Base-by-base conservation (phyloP, 2,888 invertebrate species). In the Gasteruption jaculator region DNA sequence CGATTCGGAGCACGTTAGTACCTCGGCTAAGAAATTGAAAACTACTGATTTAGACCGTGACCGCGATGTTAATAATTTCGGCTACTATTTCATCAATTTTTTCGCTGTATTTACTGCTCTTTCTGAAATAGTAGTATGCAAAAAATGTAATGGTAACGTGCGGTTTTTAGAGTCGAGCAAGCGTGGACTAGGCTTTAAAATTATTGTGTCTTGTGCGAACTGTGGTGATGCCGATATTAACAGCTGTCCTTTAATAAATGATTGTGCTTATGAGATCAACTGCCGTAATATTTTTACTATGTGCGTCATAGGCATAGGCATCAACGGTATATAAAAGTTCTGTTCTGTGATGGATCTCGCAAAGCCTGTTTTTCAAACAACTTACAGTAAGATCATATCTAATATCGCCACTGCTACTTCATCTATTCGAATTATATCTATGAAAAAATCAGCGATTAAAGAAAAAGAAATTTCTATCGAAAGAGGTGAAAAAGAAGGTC, bases 271-370 rank as follows among this genome's bases (percentile, higher is more conserved):
- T 3, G 22, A 8, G 27, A 36, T 46, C 14, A 46, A 43, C 20
- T 18, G 14, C 19, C 34, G 46, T 20, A 21, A 39, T 18, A 40
- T 22, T 35, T 25, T 43, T n/a, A 37, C 43, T 22, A 43, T 46
- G 43, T 30, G 43, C 8, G 16, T 46, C 16, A 18, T 46, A 19
- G 46, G 46, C 12, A 33, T 46, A 21, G 43, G 46, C 35, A 32
- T 41, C 6, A 31, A 36, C 15, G 45, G 45, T 16, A 40, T 45
- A 12, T 35, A 39, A 33, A 35, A 26, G 19, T 43, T 43, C 24
- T 43, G 43, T 21, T 38, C 36, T 14, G 15, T 43, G 14, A 46
- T 46, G 46, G 40, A 44, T 34, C 40, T 46, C n/a, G 30, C 36
- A 19, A 39, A 41, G 14, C 38, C 41, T 18, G 40, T 43, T 15